Base-by-base conservation (phyloP, 2,113 vertebrate genomes). In the Heterotis niloticus region DNA sequence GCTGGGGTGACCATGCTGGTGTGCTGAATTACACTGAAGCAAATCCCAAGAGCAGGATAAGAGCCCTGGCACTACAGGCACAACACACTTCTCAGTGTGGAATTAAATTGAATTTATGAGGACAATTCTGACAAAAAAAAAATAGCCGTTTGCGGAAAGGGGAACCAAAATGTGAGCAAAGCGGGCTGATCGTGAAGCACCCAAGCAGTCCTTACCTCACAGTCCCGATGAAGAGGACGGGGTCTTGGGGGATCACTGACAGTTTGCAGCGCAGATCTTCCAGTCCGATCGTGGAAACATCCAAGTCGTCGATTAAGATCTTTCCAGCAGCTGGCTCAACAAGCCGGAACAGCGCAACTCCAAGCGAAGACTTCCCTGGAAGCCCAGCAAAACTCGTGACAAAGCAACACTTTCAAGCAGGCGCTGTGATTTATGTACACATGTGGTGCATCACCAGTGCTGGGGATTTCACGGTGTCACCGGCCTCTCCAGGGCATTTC, bases 231-330 rank as follows among this genome's bases (percentile, higher is more conserved):
- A 95, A 95, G 28, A 93, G 88, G 65, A 95, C 90, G 2, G 91
- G 92, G 69, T 95, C 93, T 90, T 95, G 94, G 10, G 94, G 94
- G 79, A 95, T 94, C 80, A 95, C 80, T 0, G 94, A 94, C 77
- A 95, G 85, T 81, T 92, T 93, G 82, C 90, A 92, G 73, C 92
- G 89, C 64, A 93, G 89, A 79, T 94, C 91, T 80, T 92, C 85
- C 77, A 95, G 82, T n/a, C 87, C 88, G 1, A 94, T 82, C 0
- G 78, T 77, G 73, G 82, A 82, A 51, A 92, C 87, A 62, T 94
- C 92, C 76, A 94, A 75, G 0, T 82, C 86, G 0, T 95, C 94
- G 5, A 93, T 93, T 44, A 93, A 34, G 82, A 95, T 90, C 0
- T 88, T 89, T 10, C 93, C 93, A 3, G 81, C 70, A 2, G 90